Evolutionary conservation across 2,797 vertebrate species (phyloP).

Genomic region (Gouania willdenowi): DNA sequence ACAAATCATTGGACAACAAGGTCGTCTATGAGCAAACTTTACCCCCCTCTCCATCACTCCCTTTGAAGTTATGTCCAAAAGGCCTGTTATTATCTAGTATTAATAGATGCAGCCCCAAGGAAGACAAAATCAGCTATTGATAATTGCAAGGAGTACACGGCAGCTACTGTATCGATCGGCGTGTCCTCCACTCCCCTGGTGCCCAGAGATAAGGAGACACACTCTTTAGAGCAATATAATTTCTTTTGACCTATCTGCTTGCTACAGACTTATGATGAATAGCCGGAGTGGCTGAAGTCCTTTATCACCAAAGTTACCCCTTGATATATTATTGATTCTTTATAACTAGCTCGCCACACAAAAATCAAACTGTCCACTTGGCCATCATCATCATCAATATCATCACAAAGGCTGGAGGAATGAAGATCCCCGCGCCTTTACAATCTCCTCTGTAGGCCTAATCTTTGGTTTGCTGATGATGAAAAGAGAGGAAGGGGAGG

Average conservation of each 20-base stretch:
- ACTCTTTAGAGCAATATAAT: slow-evolving; percentile 99
- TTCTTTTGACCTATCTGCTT: slow-evolving; percentile 99
- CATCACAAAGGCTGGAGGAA: slow-evolving; percentile 95
- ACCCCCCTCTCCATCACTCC: slow-evolving; percentile 33
- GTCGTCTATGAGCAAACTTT: slow-evolving; percentile 70
- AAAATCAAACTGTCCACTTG: slow-evolving; percentile 99
- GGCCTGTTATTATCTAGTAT: slow-evolving; percentile 95
- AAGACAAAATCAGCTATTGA: slow-evolving; percentile 99
- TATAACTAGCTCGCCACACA: slow-evolving; percentile 98
- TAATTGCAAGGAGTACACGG: slow-evolving; percentile 97
- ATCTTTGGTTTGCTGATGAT: slow-evolving; percentile 93
- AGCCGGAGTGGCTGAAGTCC: slow-evolving; percentile 96
- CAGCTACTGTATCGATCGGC: slow-evolving; percentile 97
- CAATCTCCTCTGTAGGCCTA: slow-evolving; percentile 84
- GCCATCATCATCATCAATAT: slow-evolving; percentile 99
- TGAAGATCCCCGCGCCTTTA: slow-evolving; percentile 85
- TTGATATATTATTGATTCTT: slow-evolving; percentile 99
- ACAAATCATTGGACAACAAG: slow-evolving; percentile 71
- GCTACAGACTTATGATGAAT: slow-evolving; percentile 99
- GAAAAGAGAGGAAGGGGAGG: slow-evolving; percentile 82
- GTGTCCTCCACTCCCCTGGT: slow-evolving; percentile 97
- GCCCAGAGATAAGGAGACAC: slow-evolving; percentile 98
- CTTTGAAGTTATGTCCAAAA: slow-evolving; percentile 75
- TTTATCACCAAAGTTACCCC: slow-evolving; percentile 99
- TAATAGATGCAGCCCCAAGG: slow-evolving; percentile 96